Percentiles rank a stretch among this genome's conserved stretches.
Evolutionary conservation across 2,797 vertebrate genomes (phyloP).

Genomic region (Hypotaenidia okinawae): DNA sequence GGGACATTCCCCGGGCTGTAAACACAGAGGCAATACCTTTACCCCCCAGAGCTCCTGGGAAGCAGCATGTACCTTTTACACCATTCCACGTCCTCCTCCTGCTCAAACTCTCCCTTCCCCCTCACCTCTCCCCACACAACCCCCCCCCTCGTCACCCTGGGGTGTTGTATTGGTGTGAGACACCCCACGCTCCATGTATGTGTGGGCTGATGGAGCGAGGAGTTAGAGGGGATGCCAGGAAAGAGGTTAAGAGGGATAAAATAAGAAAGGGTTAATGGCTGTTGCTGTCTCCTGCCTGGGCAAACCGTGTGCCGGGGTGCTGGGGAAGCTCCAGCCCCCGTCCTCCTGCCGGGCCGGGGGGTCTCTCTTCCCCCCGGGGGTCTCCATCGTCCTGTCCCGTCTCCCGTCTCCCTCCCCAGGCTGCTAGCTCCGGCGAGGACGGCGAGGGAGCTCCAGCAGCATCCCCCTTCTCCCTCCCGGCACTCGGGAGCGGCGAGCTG

Average conservation of each 20-base stretch:
- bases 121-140: no score
- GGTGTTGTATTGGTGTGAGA: background rate
- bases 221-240: background rate
- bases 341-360: background rate
- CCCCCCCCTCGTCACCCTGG: background rate
- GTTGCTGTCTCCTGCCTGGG: background rate
- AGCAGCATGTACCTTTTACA: background rate
- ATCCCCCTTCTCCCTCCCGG: background rate
- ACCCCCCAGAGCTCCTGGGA: background rate
- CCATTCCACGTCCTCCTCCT: background rate
- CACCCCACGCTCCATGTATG: no score
- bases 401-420: background rate
- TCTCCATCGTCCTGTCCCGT: background rate
- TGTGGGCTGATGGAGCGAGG: background rate
- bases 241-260: background rate
- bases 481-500: background rate
- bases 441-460: background rate
- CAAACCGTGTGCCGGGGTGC: background rate
- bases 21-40: background rate
- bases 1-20: background rate
- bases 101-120: background rate
- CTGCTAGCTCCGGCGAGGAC: background rate
- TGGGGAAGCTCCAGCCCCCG: background rate
- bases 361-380: background rate
- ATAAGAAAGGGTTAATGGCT: constrained; percentile 14